Evolutionary conservation across 1,140 invertebrate species (phyloP), one percentile per base, ranked within the genome.

Genomic region (Drosophila azteca): DNA sequence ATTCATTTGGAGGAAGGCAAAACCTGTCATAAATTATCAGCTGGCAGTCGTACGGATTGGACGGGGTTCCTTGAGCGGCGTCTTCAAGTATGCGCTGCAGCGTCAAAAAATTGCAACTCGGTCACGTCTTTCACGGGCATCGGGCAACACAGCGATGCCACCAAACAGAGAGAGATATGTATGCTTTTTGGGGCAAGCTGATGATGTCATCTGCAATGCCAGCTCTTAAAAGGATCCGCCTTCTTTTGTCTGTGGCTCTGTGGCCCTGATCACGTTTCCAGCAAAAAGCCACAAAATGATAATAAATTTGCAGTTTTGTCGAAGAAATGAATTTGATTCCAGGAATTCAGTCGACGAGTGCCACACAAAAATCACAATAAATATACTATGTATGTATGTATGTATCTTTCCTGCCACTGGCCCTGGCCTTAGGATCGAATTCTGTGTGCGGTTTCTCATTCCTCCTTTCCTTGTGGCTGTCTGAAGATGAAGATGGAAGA

Each of bases 1-100:
- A 85, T 85, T 87, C 82, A 87, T 77, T 81, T 87, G 51, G 64
- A 15, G 43, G 66, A 68, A 51, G 61, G 59, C 51, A 66, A 75
- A 78, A 82, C 71, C 78, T 87, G 78, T 87, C 82, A 81, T 87
- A 83, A 79, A 79, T 84, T 72, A 54, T 44, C 50, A n/a, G 61
- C 39, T 24, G 26, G 53, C 54, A 39, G 31, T 9, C 31, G 8
- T 3, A 29, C 48, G 50, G 52, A 50, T 60, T 44, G 46, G 51
- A 50, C 66, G 44, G 71, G 9, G 68, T 77, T 66, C 69, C 77
- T 65, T 74, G 70, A 72, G 60, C 46, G 76, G 68, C 76, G 70
- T 61, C 70, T 66, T 84, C 80, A 77, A 84, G 78, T 66, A 61
- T 43, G 29, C 29, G 7, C 35, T 7, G 22, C 43, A 44, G 46